Evolutionary conservation across 2,797 vertebrate species (phyloP).

Genomic region (Lophotriccus pileatus): DNA sequence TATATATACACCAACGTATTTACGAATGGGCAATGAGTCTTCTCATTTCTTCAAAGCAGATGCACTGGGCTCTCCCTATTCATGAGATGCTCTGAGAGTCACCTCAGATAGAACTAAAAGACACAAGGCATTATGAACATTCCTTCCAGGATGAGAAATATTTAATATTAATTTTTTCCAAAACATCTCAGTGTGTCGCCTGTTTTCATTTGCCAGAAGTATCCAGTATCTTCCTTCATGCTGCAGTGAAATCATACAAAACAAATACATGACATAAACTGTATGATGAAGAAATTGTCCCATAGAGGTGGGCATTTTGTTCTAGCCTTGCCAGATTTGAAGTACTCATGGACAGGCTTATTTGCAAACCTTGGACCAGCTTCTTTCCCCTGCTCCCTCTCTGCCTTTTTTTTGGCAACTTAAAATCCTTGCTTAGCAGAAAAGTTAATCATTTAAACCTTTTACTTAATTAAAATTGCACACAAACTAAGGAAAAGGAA

Average conservation of each 20-base stretch:
- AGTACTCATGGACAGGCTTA: neutral
- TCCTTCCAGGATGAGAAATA: neutral
- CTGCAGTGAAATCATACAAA: neutral
- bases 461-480: neutral
- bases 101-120: neutral
- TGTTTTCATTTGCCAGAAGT: conserved; percentile 13
- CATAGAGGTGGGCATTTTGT: neutral
- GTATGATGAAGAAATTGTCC: neutral
- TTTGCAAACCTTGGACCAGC: neutral
- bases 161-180: neutral
- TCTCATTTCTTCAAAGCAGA: neutral
- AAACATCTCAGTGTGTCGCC: neutral
- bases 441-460: neutral
- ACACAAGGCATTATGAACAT: neutral
- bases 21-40: neutral
- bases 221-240: neutral
- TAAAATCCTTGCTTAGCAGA: neutral
- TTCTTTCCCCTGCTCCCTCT: neutral
- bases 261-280: neutral
- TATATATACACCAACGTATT: neutral
- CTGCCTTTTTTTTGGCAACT: neutral
- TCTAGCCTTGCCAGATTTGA: neutral
- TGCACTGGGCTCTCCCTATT: neutral
- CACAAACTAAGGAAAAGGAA: neutral
- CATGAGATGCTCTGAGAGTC: neutral